These are phyloP conservation scores for Volucella zonaria DNA, from an alignment of 2,888 invertebrate genomes.

Conservation along the genomic window DNA sequence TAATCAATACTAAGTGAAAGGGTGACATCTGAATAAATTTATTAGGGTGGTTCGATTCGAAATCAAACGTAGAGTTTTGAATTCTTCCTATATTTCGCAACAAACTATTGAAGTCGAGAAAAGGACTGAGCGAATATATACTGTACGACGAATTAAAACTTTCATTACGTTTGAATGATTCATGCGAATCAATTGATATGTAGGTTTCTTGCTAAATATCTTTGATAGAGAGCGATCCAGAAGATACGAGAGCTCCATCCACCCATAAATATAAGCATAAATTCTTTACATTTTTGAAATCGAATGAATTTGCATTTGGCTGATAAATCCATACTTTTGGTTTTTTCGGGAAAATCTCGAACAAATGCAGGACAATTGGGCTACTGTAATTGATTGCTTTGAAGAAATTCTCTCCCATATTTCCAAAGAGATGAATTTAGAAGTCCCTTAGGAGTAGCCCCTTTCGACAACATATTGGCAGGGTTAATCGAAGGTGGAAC, in stretches of 20 bases:
- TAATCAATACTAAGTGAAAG: background rate
- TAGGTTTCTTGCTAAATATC: background rate
- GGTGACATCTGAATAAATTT: conserved; percentile 13
- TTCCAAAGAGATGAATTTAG: background rate
- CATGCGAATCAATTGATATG: conserved; percentile 2
- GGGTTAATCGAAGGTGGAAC: conserved; percentile 46
- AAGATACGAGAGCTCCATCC: background rate
- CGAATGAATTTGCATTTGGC: background rate
- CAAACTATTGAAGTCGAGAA: conserved; percentile 1
- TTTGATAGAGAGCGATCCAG: no score
- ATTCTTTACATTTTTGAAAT: conserved; percentile 11
- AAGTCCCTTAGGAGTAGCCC: conserved; percentile 12
- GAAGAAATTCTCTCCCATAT: no score
- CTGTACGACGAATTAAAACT: no score
- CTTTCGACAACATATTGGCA: conserved; percentile 32
- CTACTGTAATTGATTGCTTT: no score
- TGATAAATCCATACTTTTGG: background rate
- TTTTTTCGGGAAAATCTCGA: background rate
- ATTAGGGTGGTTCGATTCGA: conserved; percentile 11
- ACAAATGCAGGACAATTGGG: no score
- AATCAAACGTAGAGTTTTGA: background rate
- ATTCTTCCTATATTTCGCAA: conserved; percentile 4
- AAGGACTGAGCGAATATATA: conserved; percentile 6
- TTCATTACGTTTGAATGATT: background rate
- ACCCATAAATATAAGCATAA: conserved; percentile 22